Conservation (phyloP, 2,888 invertebrate species). For the Bedellia somnulentella region DNA sequence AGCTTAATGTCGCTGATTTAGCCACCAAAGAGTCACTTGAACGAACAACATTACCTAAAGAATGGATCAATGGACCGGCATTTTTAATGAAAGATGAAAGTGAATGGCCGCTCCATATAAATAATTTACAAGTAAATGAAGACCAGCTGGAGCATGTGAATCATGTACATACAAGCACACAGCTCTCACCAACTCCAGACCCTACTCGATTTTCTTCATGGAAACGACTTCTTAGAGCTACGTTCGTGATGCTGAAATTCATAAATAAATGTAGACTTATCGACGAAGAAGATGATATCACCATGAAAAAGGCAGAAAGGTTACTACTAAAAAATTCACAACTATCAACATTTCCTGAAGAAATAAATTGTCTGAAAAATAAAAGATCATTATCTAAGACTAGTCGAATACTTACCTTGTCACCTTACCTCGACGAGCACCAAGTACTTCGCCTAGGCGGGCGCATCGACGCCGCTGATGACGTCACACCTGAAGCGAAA, state of each 20-base stretch:
- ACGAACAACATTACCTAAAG: no score
- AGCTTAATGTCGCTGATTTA: no score
- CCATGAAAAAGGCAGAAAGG: background rate
- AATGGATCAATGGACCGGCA: no score
- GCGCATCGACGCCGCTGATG: slow-evolving; percentile 1
- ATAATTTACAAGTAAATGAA: no score
- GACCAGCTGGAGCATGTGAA: no score
- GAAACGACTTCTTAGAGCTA: background rate
- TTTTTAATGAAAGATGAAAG: no score
- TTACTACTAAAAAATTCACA: background rate
- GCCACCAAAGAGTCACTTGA: no score
- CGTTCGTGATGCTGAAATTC: background rate
- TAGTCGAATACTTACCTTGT: background rate
- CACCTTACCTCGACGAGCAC: slow-evolving; percentile 1
- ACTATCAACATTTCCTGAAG: background rate
- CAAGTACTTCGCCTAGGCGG: slow-evolving; percentile 3
- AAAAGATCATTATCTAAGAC: background rate
- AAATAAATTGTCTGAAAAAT: background rate
- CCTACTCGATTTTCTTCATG: background rate
- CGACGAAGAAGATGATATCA: background rate
- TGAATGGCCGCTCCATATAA: no score
- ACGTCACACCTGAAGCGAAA: background rate
- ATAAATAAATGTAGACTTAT: background rate
- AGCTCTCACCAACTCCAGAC: slow-evolving; percentile 1
- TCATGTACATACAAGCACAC: no score